Base-by-base conservation (phyloP, 2,888 invertebrate genomes). In the Napeogenes sylphis region DNA sequence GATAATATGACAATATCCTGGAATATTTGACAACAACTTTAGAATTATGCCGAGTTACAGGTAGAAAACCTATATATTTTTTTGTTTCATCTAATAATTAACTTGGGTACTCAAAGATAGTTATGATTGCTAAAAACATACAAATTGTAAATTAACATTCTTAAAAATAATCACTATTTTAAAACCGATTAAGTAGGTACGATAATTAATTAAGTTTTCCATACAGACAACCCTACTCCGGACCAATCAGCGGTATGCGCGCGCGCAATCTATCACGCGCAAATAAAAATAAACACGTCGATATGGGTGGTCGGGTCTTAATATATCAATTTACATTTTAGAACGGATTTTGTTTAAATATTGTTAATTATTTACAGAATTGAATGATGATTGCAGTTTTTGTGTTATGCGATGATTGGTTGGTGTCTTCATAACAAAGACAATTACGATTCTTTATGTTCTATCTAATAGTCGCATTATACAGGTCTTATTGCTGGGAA, bases 301-400 rank as follows among this genome's bases (percentile, higher is more conserved):
- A 72, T 71, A 71, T 84, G 86, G 86, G 86, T 86, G 86, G 86
- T 76, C 84, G 58, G 69, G 68, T 66, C 68, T 73, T 81, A 83
- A 83, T 84, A 84, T 85, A 86, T 85, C 86, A 84, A 85, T 86
- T 85, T 84, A 85, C 83, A 77, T 76, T 77, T 80, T 74, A 73
- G 76, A 76, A 78, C 74, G 72, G 75, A 80, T 81, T 74, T 68
- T 68, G 68, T 72, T 66, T 73, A 69, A 71, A 60, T 62, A 57
- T 38, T 33, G 45, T 45, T 59, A 59, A 54, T 38, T 45, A 59
- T 38, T 33, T 38, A 55, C 14, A 32, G 54, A 32, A 30, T 54
- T 30, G 45, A 59, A 35, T 35, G 10, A 2, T 42, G 42, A 42
- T 42, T 42, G 42, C 42, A 10, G 42, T 42, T 42, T 42, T 42